Conservation (phyloP, 2,797 vertebrate species). For the Squalus acanthias region DNA sequence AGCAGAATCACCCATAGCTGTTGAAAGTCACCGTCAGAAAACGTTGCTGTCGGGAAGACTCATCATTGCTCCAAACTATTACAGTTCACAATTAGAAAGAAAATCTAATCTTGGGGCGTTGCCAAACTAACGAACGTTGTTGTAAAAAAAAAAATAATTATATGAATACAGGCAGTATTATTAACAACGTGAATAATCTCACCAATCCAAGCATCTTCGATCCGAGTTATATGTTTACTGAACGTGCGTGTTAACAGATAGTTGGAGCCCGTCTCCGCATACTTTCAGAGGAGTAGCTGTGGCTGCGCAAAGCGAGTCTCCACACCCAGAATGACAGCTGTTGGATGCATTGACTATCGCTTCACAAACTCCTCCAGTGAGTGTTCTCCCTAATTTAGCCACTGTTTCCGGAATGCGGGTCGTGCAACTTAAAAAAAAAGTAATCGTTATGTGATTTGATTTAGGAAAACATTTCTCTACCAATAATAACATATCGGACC, state of each 20-base stretch:
- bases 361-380: not conserved
- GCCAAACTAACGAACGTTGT: not conserved
- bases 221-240: not conserved
- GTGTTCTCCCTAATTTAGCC: not conserved
- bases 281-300: not conserved
- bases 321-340: not conserved
- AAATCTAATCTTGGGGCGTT: not conserved
- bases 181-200: not conserved
- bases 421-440: not conserved
- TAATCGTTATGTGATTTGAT: not conserved
- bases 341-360: too few species aligned
- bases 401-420: not conserved
- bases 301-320: not conserved
- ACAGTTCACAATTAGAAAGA: not conserved
- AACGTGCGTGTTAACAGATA: not conserved
- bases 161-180: not conserved
- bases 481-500: not conserved
- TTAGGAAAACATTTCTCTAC: too few species aligned
- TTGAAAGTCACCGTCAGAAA: not conserved
- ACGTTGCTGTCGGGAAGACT: not conserved
- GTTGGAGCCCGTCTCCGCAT: not conserved
- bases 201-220: not conserved
- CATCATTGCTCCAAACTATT: not conserved
- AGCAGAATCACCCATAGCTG: not conserved
- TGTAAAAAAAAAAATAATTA: not conserved